Evolutionary conservation across 2,888 invertebrate species (phyloP), one percentile per base, ranked within the genome.

Genomic region (Pseudococcus jackbeardsleyi): DNA sequence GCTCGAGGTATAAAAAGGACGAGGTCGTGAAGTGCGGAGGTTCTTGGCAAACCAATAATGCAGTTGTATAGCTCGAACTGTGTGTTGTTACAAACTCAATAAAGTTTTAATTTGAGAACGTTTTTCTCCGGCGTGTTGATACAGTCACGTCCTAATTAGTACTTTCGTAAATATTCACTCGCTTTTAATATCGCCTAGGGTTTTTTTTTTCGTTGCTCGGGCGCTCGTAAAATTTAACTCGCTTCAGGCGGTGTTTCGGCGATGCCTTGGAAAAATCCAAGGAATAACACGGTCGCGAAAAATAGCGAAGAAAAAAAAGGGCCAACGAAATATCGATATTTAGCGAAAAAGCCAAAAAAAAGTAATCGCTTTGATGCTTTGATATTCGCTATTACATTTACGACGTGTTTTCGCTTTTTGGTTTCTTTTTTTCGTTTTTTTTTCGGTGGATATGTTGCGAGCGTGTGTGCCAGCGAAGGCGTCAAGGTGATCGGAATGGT

Each of bases 131-230:
- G 68, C 33, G 79, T 79, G 79, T 79, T 79, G 79, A 79, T 79
- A 79, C 79, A 79, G 79, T 79, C 79, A 79, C 79, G 79, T 79
- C n/a, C 79, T 79, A 79, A 79, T 79, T 79, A 79, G 79, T 79
- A 79, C 79, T 79, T 79, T 79, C 79, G 79, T 79, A 79, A 79
- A 79, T 79, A 79, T 79, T 79, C 79, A 79, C 79, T 79, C 79
- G 79, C 42, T 79, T 79, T 79, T 79, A 79, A 79, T 79, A 79
- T 79, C 79, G 79, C n/a, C n/a, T 17, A 12, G 9, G 64, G n/a
- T n/a, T 68, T 22, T 12, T 77, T 77, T 77, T 77, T 39, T 11
- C 77, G 1, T 33, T 33, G 26, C 26, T 33, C 26, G 26, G 33
- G 15, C 39, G 26, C 77, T 77, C 77, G 77, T 77, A 77, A 77